Evolutionary conservation across 2,113 vertebrate species (phyloP), one percentile per base, ranked within the genome.

Genomic region (Corythornis madagascariensis): DNA sequence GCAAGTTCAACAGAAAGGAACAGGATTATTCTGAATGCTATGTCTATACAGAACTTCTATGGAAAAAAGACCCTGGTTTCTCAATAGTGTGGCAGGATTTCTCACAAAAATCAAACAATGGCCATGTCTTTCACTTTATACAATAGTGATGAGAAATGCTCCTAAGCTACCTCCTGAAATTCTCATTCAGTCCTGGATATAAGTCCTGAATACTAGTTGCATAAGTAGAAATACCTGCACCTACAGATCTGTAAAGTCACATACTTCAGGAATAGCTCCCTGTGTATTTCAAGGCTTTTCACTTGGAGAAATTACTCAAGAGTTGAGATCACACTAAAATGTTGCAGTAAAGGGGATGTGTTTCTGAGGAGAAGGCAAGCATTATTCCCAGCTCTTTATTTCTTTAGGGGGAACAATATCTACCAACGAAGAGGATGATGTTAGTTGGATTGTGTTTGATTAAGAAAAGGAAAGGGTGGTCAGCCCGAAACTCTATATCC

Each of bases 381-480:
- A 19, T 72, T 73, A 20, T 61, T 69, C 79, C 66, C 55, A 79
- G 6, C 53, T 33, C 6, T 45, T 57, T 65, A 4, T n/a, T 1
- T 63, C 14, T 0, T 91, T 89, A 97, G 26, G 98, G 98, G 4
- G 89, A 97, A 33, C 38, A 77, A 14, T 96, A 93, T 96, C 71
- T 97, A 38, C 98, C 97, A 77, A 90, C 93, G n/a, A 97, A 96
- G 18, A 98, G 57, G 47, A 98, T 97, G 83, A 48, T 91, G 60
- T 95, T 80, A 10, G 84, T 96, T 53, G 93, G 89, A 14, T 88
- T 92, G 85, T 98, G 96, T 78, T 42, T 97, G 89, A 98, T 92
- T 19, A 97, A 64, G 66, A 97, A 97, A 7, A 97, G 65, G 81
- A 98, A 98, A 3, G 98, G 97, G 14, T 42, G 98, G 28, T 97